Evolutionary conservation across 2,888 invertebrate genomes (phyloP), one percentile per base, ranked within the genome.

Genomic region (Aphidoletes aphidimyza): DNA sequence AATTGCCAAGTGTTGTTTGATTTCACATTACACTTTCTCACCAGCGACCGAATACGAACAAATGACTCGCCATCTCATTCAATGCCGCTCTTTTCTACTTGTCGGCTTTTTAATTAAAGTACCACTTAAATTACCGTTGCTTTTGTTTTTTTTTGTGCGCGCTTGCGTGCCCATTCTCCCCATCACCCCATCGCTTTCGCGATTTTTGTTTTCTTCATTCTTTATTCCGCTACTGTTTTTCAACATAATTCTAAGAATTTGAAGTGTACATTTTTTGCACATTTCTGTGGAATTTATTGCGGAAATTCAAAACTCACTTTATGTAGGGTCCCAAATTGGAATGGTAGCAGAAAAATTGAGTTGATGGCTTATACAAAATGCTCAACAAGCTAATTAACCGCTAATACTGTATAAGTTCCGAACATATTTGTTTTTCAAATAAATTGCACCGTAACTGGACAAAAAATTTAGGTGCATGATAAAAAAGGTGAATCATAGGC

Each of bases 401-500:
- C 9, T 22, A 5, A 54, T 54, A 54, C 54, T 22, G n/a, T n/a
- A n/a, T n/a, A n/a, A n/a, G 22, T n/a, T 54, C 54, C 22, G 6
- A 54, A 22, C 54, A 54, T 54, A 54, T 54, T 54, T 54, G 54
- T 54, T 54, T 54, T 54, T n/a, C n/a, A 22, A 54, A n/a, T 22
- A 54, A 54, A 54, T 54, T 22, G 54, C 22, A 22, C 54, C 22
- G 54, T 54, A 54, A 9, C 17, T 47, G 8, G 17, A 47, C 2
- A 11, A 47, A 6, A 47, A 11, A 11, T 47, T 47, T 47, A 6
- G 47, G 11, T 17, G 17, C 47, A 47, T 47, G 47, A 47, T 47
- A 47, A 9, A 42, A 9, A 42, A 42, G 6, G 19, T 19, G 47
- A 47, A 47, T 47, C 47, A 47, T 17, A 11, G 42, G n/a, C n/a